These are phyloP conservation scores for Eucidaris tribuloides DNA, from an alignment of 35 echinoderm and acorn worm genomes.

Conservation along the genomic window DNA sequence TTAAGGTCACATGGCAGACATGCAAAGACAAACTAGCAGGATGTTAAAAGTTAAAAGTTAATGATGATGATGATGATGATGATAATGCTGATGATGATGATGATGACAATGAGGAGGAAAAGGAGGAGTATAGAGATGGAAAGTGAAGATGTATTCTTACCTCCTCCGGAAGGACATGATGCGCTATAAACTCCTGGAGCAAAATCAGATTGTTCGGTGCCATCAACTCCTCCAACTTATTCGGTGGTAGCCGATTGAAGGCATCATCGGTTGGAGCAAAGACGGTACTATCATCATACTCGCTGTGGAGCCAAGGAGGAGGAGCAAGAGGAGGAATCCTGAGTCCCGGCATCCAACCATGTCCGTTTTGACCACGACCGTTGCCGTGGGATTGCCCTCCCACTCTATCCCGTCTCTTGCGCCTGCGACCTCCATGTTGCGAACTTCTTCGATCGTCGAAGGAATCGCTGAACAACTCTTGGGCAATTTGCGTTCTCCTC, in stretches of 20 bases:
- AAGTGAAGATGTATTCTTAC: not conserved
- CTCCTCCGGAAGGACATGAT: conserved; percentile 13
- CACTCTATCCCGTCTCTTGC: not conserved
- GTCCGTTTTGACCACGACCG: not conserved
- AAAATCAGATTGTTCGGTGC: not conserved
- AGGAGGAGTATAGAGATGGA: too few relatives aligned
- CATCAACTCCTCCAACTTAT: not conserved
- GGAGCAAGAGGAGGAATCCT: not conserved
- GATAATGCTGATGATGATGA: too few relatives aligned
- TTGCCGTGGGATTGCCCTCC: not conserved
- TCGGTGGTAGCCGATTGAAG: not conserved
- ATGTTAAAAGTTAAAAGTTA: too few relatives aligned
- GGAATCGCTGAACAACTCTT: not conserved
- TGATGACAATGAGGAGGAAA: too few relatives aligned
- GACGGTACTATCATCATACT: not conserved
- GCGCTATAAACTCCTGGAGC: conserved; percentile 1
- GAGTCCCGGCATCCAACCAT: not conserved
- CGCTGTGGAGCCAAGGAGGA: not conserved
- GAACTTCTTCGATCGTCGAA: not conserved
- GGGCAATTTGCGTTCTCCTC: not conserved
- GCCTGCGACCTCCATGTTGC: not conserved
- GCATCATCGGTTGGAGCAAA: conserved; percentile 22
- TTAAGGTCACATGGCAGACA: too few relatives aligned
- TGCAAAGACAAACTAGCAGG: too few relatives aligned
- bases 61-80: too few relatives aligned